phyloP scores from a whole-genome alignment of 2,888 invertebrate species.

The Laothoe populi region DNA sequence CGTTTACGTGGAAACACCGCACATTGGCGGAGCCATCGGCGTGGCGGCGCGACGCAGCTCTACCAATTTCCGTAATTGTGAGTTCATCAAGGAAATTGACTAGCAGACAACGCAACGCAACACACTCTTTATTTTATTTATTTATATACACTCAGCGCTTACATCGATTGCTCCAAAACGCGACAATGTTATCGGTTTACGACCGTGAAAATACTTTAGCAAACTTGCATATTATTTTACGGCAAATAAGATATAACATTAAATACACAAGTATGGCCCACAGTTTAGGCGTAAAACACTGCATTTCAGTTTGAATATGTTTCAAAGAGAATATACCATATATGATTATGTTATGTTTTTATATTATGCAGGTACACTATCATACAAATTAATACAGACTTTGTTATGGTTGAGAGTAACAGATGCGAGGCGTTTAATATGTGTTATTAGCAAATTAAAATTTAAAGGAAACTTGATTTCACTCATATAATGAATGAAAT shows the following conservation, averaged over 20 bases:
- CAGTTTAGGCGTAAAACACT: background rate
- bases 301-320: background rate
- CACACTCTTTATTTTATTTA: constrained; percentile 64
- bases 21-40: constrained; percentile 34
- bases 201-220: constrained; percentile 31
- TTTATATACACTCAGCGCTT: constrained; percentile 59
- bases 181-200: constrained; percentile 49
- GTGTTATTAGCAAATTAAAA: background rate
- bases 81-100: constrained; percentile 82
- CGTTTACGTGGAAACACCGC: background rate
- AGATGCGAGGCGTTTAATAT: background rate
- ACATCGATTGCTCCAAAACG: constrained; percentile 45
- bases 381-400: constrained; percentile 6
- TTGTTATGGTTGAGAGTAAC: background rate
- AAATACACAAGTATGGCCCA: no score
- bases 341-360: background rate
- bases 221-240: background rate
- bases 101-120: constrained; percentile 68
- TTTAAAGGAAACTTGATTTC: background rate
- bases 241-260: no score
- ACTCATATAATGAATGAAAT: background rate
- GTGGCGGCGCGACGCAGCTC: constrained; percentile 43
- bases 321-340: background rate
- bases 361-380: constrained; percentile 2
- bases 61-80: constrained; percentile 81